Evolutionary conservation across 2,797 vertebrate species (phyloP).

Genomic region (Loris lydekkerianus): DNA sequence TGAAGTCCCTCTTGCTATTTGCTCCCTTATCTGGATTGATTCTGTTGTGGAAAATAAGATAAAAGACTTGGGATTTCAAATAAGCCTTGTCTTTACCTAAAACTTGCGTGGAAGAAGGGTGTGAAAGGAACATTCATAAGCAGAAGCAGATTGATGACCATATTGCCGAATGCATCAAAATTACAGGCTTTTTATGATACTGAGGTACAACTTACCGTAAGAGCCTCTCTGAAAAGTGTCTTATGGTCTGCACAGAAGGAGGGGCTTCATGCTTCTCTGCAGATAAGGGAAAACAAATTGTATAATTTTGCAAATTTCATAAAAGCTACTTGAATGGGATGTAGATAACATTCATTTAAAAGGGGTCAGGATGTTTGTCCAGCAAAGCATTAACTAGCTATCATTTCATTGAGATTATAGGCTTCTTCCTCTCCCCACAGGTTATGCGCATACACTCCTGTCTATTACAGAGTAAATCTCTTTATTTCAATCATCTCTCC

Average conservation of each 20-base stretch:
- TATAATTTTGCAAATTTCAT: conserved; percentile 20
- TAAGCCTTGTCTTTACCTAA: neutral
- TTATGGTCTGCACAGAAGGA: neutral
- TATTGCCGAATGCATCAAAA: neutral
- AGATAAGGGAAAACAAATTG: neutral
- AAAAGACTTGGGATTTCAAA: conserved; percentile 6
- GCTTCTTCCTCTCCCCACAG: neutral
- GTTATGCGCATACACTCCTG: neutral
- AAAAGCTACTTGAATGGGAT: conserved; percentile 10
- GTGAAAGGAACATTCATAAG: neutral
- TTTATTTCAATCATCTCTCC: conserved; percentile 16
- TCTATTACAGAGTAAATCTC: neutral
- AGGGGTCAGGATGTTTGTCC: neutral
- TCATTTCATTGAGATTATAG: neutral
- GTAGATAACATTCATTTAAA: neutral
- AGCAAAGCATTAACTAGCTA: neutral
- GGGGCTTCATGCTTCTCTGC: neutral
- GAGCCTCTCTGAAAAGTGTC: neutral
- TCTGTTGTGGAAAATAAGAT: neutral
- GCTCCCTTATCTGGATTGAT: neutral
- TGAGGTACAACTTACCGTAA: neutral
- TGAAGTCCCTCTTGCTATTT: neutral
- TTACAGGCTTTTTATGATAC: conserved; percentile 3
- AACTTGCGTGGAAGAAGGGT: neutral
- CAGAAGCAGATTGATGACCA: neutral